Conservation (phyloP, 2,888 invertebrate genomes). For the Pseudococcus longispinus region DNA sequence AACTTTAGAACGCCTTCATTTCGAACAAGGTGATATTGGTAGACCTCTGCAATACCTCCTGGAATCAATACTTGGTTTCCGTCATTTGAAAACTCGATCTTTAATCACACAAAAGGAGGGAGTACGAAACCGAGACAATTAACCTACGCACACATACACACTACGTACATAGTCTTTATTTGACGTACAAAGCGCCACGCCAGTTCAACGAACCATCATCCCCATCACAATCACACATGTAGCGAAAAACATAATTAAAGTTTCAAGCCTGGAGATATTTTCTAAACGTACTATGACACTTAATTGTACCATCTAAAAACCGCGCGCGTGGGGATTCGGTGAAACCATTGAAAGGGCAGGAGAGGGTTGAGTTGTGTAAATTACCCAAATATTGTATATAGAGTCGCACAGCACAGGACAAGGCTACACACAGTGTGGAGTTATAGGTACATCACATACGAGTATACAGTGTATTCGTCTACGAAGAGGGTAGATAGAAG, state of each 20-base stretch:
- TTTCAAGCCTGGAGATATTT: slow-evolving; percentile 26
- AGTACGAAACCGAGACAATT: neutral
- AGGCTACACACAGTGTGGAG: neutral
- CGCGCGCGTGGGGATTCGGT: neutral
- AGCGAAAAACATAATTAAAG: slow-evolving; percentile 24
- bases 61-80: neutral
- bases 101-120: neutral
- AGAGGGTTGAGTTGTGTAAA: neutral
- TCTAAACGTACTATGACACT: slow-evolving; percentile 21
- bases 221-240: slow-evolving; percentile 3
- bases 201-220: slow-evolving; percentile 30
- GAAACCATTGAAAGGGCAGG: neutral
- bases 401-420: too few species aligned
- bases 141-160: neutral
- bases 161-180: neutral
- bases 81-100: neutral
- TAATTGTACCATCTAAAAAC: neutral
- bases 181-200: neutral
- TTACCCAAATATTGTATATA: slow-evolving; percentile 4
- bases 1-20: too few species aligned
- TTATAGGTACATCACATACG: neutral
- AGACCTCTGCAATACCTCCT: neutral
- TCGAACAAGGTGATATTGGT: neutral
- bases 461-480: neutral
- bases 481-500: neutral